Base-by-base conservation (phyloP, 2,797 vertebrate genomes). In the Micropoecilia bifurca region DNA sequence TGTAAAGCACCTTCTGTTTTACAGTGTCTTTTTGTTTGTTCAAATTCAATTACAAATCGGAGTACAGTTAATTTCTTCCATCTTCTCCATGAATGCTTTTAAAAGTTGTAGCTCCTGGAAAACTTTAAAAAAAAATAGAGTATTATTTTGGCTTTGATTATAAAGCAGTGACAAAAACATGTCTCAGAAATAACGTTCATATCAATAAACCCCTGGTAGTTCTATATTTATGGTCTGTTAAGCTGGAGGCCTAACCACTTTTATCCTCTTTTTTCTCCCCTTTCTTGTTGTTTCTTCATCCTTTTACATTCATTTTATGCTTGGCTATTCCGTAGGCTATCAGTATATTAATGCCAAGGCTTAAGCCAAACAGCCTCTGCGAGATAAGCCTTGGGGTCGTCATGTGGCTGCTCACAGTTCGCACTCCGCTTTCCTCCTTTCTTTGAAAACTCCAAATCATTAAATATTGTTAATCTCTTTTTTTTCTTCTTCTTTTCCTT, bases 271-370 rank as follows among this genome's bases (percentile, higher is more conserved):
- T 96, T 75, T 94, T 94, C 89, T 88, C 83, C 84, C 93, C 90
- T 94, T 96, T 96, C 96, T 95, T 96, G 95, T 96, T 96, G 94
- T 96, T 95, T 96, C 95, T 95, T 96, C 96, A 96, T 95, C 94
- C 95, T 95, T 95, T 96, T 92, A 95, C 95, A 95, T 96, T 96
- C 96, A 96, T 96, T 96, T 96, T 96, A 96, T 96, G 96, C 96
- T 96, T 96, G 96, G 95, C 95, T 96, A 96, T 96, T 95, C 94
- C 95, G 95, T 95, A 90, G 95, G 95, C 95, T 96, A 96, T 96
- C 95, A 95, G 95, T 95, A 95, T 96, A 96, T 96, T 96, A 96
- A 96, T 96, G 95, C 96, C 87, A 89, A 80, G 95, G 96, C 95
- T 96, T 96, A 96, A 96, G 94, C 95, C 95, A 95, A 96, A 96